Base-by-base conservation (phyloP, 2,113 vertebrate genomes). In the Vidua chalybeata region DNA sequence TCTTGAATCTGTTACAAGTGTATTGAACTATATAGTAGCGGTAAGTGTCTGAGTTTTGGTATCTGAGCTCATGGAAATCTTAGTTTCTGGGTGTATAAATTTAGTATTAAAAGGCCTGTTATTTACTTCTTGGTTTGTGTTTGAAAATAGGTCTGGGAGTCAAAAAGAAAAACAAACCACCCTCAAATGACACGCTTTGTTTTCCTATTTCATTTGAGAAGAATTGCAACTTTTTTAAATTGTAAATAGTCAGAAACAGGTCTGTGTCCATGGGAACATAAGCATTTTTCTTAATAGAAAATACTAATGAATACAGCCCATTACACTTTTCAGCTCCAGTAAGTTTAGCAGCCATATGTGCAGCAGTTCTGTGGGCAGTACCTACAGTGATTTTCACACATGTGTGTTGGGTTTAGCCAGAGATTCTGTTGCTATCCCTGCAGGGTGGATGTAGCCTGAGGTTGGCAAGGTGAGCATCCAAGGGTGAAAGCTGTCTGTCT, bases 41-140 rank as follows among this genome's bases (percentile, higher is more conserved):
- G 49, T 64, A 68, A 93, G 83, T 83, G 82, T 76, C 58, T 84
- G 51, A 75, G 45, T 63, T 93, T 88, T 95, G 43, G 30, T 80
- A n/a, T 73, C 48, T 43, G n/a, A 91, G 35, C 37, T 89, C 39
- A 41, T n/a, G 45, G 59, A 96, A 92, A 56, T 35, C 28, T 72
- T 71, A 30, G 16, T 46, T 87, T 83, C 71, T 61, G 30, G 26
- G 33, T 22, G 4, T 59, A 71, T 31, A 73, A 80, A 80, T 68
- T 59, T 24, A 22, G 7, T 73, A 30, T 66, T 90, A 76, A 67
- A 83, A 74, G 24, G 13, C 17, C 33, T 90, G 15, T 45, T 45
- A 28, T 46, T 79, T 24, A 14, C 28, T 76, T 75, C 10, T 41
- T 77, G 27, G 24, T 77, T 89, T 79, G 46, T 77, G 19, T 59